These are phyloP conservation scores for Stramonita haemastoma DNA, from an alignment of 2,888 invertebrate species.

Conservation along the genomic window DNA sequence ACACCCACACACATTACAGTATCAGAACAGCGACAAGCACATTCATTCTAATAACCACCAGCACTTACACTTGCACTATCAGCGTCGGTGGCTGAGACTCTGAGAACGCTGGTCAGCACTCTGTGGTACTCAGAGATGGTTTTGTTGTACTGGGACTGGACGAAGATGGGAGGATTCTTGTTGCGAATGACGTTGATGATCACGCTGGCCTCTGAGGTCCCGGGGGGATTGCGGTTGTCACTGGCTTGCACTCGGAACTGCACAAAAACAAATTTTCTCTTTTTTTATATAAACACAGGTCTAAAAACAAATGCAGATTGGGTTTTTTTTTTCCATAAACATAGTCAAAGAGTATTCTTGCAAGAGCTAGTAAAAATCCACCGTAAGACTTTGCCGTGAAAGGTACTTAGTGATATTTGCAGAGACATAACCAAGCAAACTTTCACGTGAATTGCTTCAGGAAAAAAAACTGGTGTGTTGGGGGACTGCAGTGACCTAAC, in stretches of 20 bases:
- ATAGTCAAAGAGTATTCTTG: no score
- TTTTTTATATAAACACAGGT: no score
- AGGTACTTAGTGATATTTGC: no score
- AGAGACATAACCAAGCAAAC: no score
- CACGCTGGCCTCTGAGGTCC: constrained; percentile 59
- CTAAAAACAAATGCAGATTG: no score
- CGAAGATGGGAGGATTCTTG: constrained; percentile 68
- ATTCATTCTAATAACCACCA: neutral
- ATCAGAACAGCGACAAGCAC: neutral
- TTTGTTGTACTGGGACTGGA: constrained; percentile 50
- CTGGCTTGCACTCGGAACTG: constrained; percentile 48
- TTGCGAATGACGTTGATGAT: constrained; percentile 68
- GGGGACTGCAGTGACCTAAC: no score
- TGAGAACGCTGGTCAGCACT: constrained; percentile 49
- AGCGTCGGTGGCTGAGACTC: constrained; percentile 57
- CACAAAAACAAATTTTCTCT: neutral
- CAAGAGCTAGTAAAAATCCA: no score
- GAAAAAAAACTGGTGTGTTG: no score
- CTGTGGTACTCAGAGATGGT: constrained; percentile 66
- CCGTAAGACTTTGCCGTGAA: no score
- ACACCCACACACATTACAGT: neutral
- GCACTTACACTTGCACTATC: constrained; percentile 59
- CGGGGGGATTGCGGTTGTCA: constrained; percentile 43
- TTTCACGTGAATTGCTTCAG: no score
- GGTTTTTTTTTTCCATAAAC: no score